Base-by-base conservation (phyloP, 2,113 vertebrate genomes). In the Pungitius pungitius region DNA sequence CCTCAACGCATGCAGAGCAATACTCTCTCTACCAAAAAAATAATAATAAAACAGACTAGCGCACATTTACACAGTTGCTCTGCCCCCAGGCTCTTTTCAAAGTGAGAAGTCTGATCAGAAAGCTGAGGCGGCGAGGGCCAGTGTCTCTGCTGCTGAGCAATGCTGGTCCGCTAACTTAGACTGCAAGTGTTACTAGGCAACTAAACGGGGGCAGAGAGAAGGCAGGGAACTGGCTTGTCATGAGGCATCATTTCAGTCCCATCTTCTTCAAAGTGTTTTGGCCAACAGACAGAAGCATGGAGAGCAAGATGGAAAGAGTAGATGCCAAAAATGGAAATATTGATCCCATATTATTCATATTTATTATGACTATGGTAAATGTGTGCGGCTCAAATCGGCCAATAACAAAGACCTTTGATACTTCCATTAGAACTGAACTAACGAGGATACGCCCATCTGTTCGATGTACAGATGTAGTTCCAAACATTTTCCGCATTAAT, bases 111-210 rank as follows among this genome's bases (percentile, higher is more conserved):
- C 83, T 86, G 88, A 88, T 87, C 82, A 86, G 73, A 89, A 81
- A 85, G 75, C 77, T 80, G 69, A 83, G 77, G 80, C 59, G 52
- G 84, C 61, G 56, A 87, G 73, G 87, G 87, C 65, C 75, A 80
- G 69, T 40, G 54, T 87, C 81, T 88, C 75, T 78, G 82, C 78
- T 80, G 83, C 87, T 85, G 84, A 84, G 82, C 81, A 77, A 80
- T 83, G 82, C 83, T 83, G 78, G 87, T 75, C 91, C 47, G 75
- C 81, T 88, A 89, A 71, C 90, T 89, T 83, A 88, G 90, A 83
- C 82, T 85, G 88, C 88, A 94, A 92, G 92, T 93, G 94, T 94
- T 95, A 93, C 93, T 91, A 92, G 92, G 93, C 93, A 94, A 94
- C 92, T 89, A 90, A 90, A 92, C 72, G 84, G 80, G 90, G 89